A percentile compares a stretch with the other conserved stretches of the same genome.
These are phyloP conservation scores for Heterotis niloticus DNA, from an alignment of 2,113 vertebrate species.

Conservation along the genomic window DNA sequence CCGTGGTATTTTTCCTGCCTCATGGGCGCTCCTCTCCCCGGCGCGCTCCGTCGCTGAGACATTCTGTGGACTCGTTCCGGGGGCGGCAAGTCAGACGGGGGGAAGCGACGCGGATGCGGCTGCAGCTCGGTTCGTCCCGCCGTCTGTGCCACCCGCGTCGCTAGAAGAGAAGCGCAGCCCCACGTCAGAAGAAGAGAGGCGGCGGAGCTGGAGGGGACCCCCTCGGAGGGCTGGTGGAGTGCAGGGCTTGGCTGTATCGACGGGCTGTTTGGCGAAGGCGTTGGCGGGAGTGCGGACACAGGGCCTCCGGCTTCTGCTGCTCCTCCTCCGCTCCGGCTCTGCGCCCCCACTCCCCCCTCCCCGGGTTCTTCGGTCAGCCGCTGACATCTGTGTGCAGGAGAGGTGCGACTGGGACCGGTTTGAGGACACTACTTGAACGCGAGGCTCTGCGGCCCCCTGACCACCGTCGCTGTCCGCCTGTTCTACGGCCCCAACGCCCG, in stretches of 20 bases:
- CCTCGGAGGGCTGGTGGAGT: no score
- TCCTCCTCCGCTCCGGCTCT: slow-evolving; percentile 40
- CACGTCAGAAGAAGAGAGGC: slow-evolving; percentile 23
- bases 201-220: slow-evolving; percentile 7
- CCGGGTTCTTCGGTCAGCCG: slow-evolving; percentile 29
- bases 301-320: slow-evolving; percentile 36
- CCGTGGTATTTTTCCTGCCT: not conserved
- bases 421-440: no score
- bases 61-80: slow-evolving; percentile 25
- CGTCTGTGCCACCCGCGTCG: slow-evolving; percentile 36
- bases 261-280: no score
- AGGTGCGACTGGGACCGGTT: slow-evolving; percentile 14
- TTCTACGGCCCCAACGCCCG: not conserved
- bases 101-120: slow-evolving; percentile 41
- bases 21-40: slow-evolving; percentile 22
- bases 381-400: slow-evolving; percentile 40
- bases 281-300: slow-evolving; percentile 7
- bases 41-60: slow-evolving; percentile 22
- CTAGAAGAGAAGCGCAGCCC: slow-evolving; percentile 30
- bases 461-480: no score
- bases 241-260: no score
- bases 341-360: slow-evolving; percentile 32
- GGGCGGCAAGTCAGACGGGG: slow-evolving; percentile 21
- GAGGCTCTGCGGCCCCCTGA: no score
- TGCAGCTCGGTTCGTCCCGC: slow-evolving; percentile 41